phyloP scores from a whole-genome alignment of 2,888 invertebrate genomes.

The Agonopterix arenella region DNA sequence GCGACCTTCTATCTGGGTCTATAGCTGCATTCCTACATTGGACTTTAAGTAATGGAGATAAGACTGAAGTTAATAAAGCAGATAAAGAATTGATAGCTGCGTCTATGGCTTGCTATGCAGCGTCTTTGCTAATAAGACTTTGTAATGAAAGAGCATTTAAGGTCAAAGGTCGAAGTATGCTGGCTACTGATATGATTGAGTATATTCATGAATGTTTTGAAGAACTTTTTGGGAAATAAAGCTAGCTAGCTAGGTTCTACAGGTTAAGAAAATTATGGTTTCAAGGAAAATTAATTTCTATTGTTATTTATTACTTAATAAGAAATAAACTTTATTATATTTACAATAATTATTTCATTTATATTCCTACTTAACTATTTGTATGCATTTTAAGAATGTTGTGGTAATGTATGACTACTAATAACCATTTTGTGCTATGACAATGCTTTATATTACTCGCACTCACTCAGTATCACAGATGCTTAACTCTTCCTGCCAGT shows the following conservation, averaged over 20 bases:
- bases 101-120: conserved; percentile 88
- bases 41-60: conserved; percentile 69
- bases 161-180: conserved; percentile 87
- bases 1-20: conserved; percentile 93
- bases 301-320: not conserved
- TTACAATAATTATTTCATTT: not conserved
- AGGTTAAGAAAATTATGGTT: not conserved
- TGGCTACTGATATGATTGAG: conserved; percentile 91
- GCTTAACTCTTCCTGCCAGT: too few relatives aligned
- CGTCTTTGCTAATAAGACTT: conserved; percentile 86
- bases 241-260: not conserved
- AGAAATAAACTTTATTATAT: not conserved
- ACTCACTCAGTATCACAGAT: too few relatives aligned
- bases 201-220: conserved; percentile 87
- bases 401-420: too few relatives aligned
- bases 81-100: conserved; percentile 71
- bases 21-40: conserved; percentile 91
- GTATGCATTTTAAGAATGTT: not conserved
- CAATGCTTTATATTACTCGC: too few relatives aligned
- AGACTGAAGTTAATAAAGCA: conserved; percentile 23
- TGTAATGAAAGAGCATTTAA: conserved; percentile 89
- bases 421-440: too few relatives aligned
- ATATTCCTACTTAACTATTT: not conserved
- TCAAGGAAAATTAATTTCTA: not conserved
- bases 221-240: conserved; percentile 48